Conservation (phyloP, 2,113 vertebrate species). For the Charadrius vociferus region DNA sequence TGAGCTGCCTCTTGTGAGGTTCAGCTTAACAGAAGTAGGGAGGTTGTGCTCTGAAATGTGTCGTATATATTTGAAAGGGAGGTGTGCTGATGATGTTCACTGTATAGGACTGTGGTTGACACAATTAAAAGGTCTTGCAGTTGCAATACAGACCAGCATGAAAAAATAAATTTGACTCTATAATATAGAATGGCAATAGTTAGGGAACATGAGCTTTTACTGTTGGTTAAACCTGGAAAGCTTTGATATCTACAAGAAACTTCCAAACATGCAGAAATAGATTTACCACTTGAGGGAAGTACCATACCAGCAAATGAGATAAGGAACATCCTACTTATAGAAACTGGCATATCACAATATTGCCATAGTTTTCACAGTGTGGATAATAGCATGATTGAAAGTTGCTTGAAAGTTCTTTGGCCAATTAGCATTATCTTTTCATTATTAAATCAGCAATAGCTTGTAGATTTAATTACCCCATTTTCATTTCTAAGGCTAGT, state of each 20-base stretch:
- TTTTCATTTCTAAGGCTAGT: conserved; percentile 34
- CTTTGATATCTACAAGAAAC: neutral
- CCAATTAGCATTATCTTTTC: conserved; percentile 44
- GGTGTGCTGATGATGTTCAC: neutral
- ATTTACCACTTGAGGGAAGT: conserved; percentile 49
- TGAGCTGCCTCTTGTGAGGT: neutral
- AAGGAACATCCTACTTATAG: neutral
- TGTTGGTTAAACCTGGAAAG: neutral
- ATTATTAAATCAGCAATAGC: conserved; percentile 21
- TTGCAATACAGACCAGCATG: neutral
- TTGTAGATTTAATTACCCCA: conserved; percentile 16
- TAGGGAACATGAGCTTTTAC: neutral
- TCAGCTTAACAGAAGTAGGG: neutral
- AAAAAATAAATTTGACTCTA: neutral
- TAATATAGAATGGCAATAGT: neutral
- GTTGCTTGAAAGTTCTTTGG: neutral
- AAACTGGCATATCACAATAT: neutral
- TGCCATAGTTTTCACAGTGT: neutral
- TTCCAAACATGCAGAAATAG: neutral
- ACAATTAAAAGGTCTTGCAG: neutral
- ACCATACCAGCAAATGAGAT: neutral
- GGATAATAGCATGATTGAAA: neutral
- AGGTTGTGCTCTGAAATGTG: neutral
- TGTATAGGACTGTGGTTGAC: neutral
- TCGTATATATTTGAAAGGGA: neutral